phyloP scores from a whole-genome alignment of 2,888 invertebrate genomes.

The Germaria angustata region DNA sequence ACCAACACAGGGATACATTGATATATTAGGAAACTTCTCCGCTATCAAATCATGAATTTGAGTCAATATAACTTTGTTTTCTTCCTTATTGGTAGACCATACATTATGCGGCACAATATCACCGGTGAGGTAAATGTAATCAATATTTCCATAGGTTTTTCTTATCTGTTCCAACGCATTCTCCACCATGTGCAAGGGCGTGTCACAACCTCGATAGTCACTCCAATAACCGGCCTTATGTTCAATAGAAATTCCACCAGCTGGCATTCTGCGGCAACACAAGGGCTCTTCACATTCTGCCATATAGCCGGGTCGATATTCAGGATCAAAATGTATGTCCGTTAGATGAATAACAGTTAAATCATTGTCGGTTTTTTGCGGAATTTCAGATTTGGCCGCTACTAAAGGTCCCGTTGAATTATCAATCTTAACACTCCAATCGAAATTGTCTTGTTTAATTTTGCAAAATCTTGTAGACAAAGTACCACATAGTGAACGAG shows the following conservation, averaged over 20 bases:
- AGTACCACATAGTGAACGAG: slow-evolving; percentile 79
- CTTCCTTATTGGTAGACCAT: slow-evolving; percentile 88
- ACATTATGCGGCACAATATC: slow-evolving; percentile 92
- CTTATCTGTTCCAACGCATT: slow-evolving; percentile 84
- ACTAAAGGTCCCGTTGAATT: slow-evolving; percentile 68
- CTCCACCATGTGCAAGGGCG: slow-evolving; percentile 85
- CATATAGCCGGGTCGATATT: slow-evolving; percentile 85
- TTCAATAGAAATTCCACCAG: slow-evolving; percentile 36
- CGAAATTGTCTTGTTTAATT: slow-evolving; percentile 70
- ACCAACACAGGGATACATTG: slow-evolving; percentile 86
- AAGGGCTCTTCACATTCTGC: slow-evolving; percentile 87
- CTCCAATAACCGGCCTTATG: slow-evolving; percentile 88
- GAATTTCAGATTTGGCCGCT: slow-evolving; percentile 72
- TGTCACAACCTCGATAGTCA: slow-evolving; percentile 88
- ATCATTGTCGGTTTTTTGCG: slow-evolving; percentile 70
- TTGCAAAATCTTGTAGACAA: slow-evolving; percentile 75
- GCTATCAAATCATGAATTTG: slow-evolving; percentile 82
- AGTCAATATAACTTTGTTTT: slow-evolving; percentile 83
- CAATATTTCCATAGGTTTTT: slow-evolving; percentile 83
- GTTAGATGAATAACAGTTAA: slow-evolving; percentile 75
- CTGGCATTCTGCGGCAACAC: slow-evolving; percentile 84
- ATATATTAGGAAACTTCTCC: slow-evolving; percentile 82
- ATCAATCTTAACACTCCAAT: slow-evolving; percentile 72
- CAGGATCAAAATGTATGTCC: slow-evolving; percentile 89
- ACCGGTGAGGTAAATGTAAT: slow-evolving; percentile 90